These are phyloP conservation scores for Ctena decussata DNA, from an alignment of 2,888 invertebrate genomes.

Conservation along the genomic window DNA sequence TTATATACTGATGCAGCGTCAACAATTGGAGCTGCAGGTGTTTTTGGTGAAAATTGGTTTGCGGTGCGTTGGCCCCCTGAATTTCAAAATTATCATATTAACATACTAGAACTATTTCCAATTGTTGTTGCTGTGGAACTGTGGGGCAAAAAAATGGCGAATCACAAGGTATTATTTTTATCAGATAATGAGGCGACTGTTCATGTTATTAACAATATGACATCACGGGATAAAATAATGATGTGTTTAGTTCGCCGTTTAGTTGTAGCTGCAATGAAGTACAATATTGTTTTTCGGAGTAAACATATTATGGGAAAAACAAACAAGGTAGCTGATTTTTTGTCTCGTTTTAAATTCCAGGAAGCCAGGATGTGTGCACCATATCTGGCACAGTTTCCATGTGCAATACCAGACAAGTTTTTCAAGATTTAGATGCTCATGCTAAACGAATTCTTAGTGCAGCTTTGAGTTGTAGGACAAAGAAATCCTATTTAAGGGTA, in stretches of 20 bases:
- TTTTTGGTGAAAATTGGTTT: background rate
- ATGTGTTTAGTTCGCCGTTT: slow-evolving; percentile 47
- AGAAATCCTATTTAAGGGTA: too few relatives aligned
- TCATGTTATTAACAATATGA: slow-evolving; percentile 49
- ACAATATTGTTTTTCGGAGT: slow-evolving; percentile 40
- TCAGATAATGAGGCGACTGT: slow-evolving; percentile 47
- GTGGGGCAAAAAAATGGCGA: slow-evolving; percentile 31
- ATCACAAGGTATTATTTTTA: slow-evolving; percentile 40
- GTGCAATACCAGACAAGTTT: too few relatives aligned
- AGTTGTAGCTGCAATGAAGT: slow-evolving; percentile 20
- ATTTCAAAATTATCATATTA: background rate
- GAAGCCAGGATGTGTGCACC: too few relatives aligned
- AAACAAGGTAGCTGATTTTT: slow-evolving; percentile 1
- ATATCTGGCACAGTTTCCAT: too few relatives aligned
- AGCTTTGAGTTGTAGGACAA: too few relatives aligned
- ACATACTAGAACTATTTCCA: slow-evolving; percentile 33
- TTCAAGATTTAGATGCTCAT: too few relatives aligned
- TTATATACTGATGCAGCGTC: slow-evolving; percentile 30
- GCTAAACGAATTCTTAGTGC: too few relatives aligned
- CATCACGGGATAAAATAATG: slow-evolving; percentile 28
- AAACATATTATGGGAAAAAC: slow-evolving; percentile 16
- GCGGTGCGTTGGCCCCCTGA: background rate
- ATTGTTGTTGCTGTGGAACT: slow-evolving; percentile 52
- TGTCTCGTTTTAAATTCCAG: background rate
- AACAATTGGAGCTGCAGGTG: background rate